These are phyloP conservation scores for Lamellibrachia satsuma DNA, from an alignment of 2,888 invertebrate genomes.

Conservation along the genomic window DNA sequence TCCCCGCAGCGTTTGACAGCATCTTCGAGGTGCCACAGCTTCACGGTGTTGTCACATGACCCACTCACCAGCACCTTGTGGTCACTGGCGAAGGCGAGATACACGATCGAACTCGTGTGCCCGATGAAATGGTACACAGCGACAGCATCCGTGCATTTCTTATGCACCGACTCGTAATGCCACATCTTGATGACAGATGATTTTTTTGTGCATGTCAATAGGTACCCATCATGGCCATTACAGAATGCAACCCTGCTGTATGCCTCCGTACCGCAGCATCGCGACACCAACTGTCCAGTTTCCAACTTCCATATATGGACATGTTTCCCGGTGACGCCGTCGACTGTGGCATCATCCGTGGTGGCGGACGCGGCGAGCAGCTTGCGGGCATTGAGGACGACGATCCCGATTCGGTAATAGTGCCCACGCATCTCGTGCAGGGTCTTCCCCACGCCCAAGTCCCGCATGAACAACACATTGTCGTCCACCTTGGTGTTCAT, in stretches of 20 bases:
- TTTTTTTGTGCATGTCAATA: background rate
- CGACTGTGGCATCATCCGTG: background rate
- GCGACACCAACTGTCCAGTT: background rate
- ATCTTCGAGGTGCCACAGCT: background rate
- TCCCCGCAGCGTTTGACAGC: background rate
- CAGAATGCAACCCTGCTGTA: background rate
- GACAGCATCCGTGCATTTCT: background rate
- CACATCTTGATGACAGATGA: background rate
- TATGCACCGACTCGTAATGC: background rate
- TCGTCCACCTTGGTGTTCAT: background rate
- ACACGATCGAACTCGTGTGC: background rate
- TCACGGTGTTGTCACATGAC: conserved; percentile 10
- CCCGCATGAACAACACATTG: background rate
- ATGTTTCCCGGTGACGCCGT: background rate
- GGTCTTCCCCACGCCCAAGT: background rate
- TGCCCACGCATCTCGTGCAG: background rate
- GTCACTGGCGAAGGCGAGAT: background rate
- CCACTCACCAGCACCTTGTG: background rate
- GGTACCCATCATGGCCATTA: background rate
- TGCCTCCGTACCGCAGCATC: background rate
- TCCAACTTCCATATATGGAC: conserved; percentile 3
- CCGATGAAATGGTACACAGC: background rate
- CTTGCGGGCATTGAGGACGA: background rate
- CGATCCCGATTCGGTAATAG: background rate
- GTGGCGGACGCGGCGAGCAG: background rate